phyloP scores from a whole-genome alignment of 2,888 invertebrate species.

The Coenonympha arcania region DNA sequence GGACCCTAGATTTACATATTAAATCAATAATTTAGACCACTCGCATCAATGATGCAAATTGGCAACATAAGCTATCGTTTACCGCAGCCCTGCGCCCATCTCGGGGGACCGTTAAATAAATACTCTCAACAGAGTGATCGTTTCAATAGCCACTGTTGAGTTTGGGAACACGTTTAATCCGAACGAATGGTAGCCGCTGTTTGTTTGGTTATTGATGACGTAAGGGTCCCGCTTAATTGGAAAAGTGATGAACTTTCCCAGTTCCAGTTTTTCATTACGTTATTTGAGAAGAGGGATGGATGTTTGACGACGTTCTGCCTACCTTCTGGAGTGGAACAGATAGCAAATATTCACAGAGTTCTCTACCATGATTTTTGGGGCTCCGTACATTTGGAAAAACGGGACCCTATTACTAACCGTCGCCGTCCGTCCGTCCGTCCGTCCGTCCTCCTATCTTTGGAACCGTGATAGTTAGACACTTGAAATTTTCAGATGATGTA shows the following conservation, averaged over 20 bases:
- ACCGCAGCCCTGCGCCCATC: conserved; percentile 43
- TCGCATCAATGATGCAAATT: conserved; percentile 65
- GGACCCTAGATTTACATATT: conserved; percentile 49
- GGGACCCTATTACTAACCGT: no score
- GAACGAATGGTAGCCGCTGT: conserved; percentile 19
- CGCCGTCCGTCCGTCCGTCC: no score
- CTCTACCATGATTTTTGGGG: no score
- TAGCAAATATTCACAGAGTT: no score
- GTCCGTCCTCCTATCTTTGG: no score
- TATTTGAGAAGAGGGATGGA: not conserved
- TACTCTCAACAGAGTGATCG: conserved; percentile 41
- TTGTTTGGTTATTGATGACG: conserved; percentile 17
- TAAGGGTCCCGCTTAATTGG: conserved; percentile 20
- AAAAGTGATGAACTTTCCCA: conserved; percentile 19
- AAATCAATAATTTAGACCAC: conserved; percentile 53
- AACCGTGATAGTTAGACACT: no score
- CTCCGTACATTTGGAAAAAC: no score
- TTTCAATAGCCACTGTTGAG: conserved; percentile 41
- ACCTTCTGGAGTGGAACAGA: not conserved
- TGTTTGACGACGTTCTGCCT: not conserved
- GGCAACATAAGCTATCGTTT: conserved; percentile 59
- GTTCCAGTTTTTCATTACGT: conserved; percentile 1
- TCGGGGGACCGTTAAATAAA: conserved; percentile 54
- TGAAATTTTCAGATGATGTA: no score
- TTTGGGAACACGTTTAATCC: conserved; percentile 38